These are phyloP conservation scores for Zaprionus kolodkinae DNA, from an alignment of 1,140 invertebrate species.

Conservation along the genomic window DNA sequence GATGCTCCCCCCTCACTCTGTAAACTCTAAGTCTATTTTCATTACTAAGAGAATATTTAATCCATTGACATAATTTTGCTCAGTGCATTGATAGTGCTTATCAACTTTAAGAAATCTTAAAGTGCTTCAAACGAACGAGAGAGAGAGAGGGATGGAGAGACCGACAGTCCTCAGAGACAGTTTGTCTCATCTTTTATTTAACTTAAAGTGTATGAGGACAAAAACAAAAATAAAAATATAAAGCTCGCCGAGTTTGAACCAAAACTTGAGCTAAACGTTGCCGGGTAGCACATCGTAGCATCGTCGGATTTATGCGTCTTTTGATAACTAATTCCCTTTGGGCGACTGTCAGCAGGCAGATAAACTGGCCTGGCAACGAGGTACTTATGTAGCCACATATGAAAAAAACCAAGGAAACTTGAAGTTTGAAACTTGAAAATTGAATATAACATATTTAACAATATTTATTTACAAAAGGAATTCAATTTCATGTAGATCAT, in stretches of 20 bases:
- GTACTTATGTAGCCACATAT: slow-evolving; percentile 25
- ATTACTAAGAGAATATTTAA: slow-evolving; percentile 1
- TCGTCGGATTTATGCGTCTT: slow-evolving; percentile 79
- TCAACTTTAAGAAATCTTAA: slow-evolving; percentile 25
- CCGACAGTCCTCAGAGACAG: neutral
- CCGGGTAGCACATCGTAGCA: slow-evolving; percentile 65
- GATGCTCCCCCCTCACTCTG: no score
- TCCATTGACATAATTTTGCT: neutral
- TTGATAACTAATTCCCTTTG: slow-evolving; percentile 82
- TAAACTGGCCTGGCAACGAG: slow-evolving; percentile 71
- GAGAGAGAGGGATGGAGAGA: slow-evolving; percentile 19
- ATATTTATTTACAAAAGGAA: neutral
- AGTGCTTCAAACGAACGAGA: slow-evolving; percentile 7
- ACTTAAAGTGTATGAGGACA: slow-evolving; percentile 24
- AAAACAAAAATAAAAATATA: slow-evolving; percentile 13
- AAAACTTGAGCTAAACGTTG: slow-evolving; percentile 18
- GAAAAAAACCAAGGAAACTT: neutral
- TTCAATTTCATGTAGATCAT: neutral
- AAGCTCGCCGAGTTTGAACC: slow-evolving; percentile 15
- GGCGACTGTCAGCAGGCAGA: slow-evolving; percentile 74
- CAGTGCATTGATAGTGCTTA: neutral
- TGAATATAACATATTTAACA: neutral
- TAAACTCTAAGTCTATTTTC: neutral
- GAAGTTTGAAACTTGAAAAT: neutral
- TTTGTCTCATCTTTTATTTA: slow-evolving; percentile 71